These are phyloP conservation scores for Eleginops maclovinus DNA, from an alignment of 2,113 vertebrate genomes.

Conservation along the genomic window DNA sequence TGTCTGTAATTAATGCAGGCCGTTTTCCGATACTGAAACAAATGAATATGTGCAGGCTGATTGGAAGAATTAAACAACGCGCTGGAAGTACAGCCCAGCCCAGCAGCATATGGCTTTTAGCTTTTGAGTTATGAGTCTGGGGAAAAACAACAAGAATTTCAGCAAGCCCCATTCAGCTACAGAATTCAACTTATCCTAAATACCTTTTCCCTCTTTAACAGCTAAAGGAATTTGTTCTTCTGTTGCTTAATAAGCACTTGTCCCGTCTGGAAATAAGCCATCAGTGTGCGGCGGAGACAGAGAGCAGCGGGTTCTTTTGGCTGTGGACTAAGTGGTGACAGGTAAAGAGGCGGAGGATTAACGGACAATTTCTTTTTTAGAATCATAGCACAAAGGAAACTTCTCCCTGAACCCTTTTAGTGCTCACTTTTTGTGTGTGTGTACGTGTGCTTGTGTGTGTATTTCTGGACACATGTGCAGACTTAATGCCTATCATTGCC, in stretches of 20 bases:
- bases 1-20: constrained; percentile 44
- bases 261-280: constrained; percentile 54
- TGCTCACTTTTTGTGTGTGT: constrained; percentile 10
- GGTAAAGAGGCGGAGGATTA: constrained; percentile 69
- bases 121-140: constrained; percentile 55
- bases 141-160: constrained; percentile 42
- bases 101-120: constrained; percentile 51
- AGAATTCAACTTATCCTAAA: constrained; percentile 39
- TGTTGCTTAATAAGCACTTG: constrained; percentile 72
- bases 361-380: constrained; percentile 50
- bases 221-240: constrained; percentile 38
- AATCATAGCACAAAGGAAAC: constrained; percentile 56
- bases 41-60: constrained; percentile 48
- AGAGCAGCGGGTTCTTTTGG: constrained; percentile 39
- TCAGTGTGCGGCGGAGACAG: constrained; percentile 40
- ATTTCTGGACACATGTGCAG: constrained; percentile 30
- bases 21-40: constrained; percentile 45
- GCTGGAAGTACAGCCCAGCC: constrained; percentile 36
- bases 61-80: constrained; percentile 60
- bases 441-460: constrained; percentile 3
- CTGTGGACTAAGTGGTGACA: constrained; percentile 63
- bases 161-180: constrained; percentile 25
- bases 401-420: constrained; percentile 40
- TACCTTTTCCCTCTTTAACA: constrained; percentile 36
- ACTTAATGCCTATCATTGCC: constrained; percentile 37